Evolutionary conservation across 2,888 invertebrate genomes (phyloP).

Genomic region (Melinaea menophilus): DNA sequence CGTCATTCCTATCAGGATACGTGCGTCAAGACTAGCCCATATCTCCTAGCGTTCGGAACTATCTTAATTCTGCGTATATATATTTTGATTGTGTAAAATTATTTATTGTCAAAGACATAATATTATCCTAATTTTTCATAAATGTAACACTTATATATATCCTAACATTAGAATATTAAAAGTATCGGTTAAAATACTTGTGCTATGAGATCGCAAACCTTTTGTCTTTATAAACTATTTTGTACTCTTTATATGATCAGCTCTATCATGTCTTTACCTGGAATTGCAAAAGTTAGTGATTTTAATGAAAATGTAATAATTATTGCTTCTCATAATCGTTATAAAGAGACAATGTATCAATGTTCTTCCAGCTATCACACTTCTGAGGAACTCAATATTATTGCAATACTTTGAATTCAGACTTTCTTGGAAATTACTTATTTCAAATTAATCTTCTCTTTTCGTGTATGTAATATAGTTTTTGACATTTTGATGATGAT

Average conservation of each 20-base stretch:
- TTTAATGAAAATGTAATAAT: not conserved
- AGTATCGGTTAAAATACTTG: too few relatives aligned
- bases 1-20: not conserved
- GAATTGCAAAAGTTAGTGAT: not conserved
- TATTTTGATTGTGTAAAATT: too few relatives aligned
- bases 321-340: not conserved
- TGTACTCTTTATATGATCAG: not conserved
- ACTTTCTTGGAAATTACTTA: too few relatives aligned
- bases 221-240: too few relatives aligned
- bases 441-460: too few relatives aligned
- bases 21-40: not conserved
- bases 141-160: not conserved
- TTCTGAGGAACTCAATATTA: conserved; percentile 1
- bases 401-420: not conserved
- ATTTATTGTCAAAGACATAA: too few relatives aligned
- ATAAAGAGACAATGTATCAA: not conserved
- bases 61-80: too few relatives aligned
- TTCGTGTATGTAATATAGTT: too few relatives aligned
- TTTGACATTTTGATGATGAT: too few relatives aligned
- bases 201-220: too few relatives aligned
- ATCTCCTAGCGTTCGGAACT: too few relatives aligned
- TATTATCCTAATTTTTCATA: not conserved
- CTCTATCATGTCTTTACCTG: not conserved
- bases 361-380: not conserved
- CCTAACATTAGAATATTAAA: not conserved